phyloP scores from a whole-genome alignment of 2,113 vertebrate species.

The Glaucidium brasilianum region DNA sequence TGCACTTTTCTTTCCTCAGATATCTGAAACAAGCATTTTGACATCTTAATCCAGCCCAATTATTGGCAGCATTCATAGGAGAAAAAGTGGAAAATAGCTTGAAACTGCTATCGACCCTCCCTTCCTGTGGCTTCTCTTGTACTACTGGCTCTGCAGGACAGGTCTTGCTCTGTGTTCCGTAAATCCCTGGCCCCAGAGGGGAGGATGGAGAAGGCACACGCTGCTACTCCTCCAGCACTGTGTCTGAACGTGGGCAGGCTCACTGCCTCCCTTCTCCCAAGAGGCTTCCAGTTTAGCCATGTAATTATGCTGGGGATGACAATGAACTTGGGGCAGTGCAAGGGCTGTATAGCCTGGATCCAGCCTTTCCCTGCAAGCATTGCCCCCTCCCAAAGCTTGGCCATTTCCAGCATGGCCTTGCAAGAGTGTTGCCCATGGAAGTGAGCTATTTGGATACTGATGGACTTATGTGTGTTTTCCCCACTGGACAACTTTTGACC shows the following conservation, averaged over 20 bases:
- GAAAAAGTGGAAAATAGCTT: not conserved
- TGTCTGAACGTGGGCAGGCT: not conserved
- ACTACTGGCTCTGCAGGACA: not conserved
- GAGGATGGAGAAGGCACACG: not conserved
- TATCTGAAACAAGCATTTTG: not conserved
- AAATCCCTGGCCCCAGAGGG: not conserved
- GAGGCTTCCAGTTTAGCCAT: not conserved
- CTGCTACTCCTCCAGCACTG: no score
- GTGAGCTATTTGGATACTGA: fast-evolving
- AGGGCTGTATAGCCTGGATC: not conserved
- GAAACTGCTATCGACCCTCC: not conserved
- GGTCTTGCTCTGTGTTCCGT: not conserved
- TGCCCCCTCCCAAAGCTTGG: not conserved
- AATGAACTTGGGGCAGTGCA: not conserved
- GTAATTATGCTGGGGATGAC: fast-evolving
- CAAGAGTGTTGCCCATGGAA: not conserved
- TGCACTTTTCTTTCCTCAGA: not conserved
- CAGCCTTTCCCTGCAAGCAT: fast-evolving
- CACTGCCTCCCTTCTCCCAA: not conserved
- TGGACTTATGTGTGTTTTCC: not conserved
- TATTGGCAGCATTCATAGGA: not conserved
- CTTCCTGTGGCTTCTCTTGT: not conserved
- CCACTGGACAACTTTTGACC: not conserved
- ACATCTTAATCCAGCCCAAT: not conserved
- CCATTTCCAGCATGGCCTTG: not conserved